Evolutionary conservation across 1,140 invertebrate genomes (phyloP), one percentile per base, ranked within the genome.

Genomic region (Coptotermes formosanus): DNA sequence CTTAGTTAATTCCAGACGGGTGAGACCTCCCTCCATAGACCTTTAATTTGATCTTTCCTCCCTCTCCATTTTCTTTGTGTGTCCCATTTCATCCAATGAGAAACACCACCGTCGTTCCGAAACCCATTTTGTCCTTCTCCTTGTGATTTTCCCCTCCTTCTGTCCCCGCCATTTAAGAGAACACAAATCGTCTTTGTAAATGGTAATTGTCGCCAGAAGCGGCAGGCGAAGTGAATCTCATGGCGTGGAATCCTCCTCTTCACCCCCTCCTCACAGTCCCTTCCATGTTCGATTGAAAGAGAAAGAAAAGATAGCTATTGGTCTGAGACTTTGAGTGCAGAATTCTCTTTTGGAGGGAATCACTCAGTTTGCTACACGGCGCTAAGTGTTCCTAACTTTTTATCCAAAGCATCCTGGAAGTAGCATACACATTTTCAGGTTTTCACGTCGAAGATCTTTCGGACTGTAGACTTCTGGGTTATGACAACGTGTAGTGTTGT

Each of bases 181-280:
- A 82, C 86, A 83, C 85, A 85, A 86, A 87, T 87, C 85, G 86
- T 87, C 87, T 87, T 87, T 87, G 87, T 86, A 86, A 87, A 86
- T 86, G 87, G 86, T 87, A 88, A 86, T 86, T 86, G 86, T 86
- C 86, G 82, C 86, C 86, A 45, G 32, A 59, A 83, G 82, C 82
- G 82, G 86, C 86, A 85, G 86, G 86, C 82, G 82, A 86, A 86
- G 86, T 86, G 86, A 86, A 86, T 86, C 86, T 83, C 86, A 75
- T 85, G 85, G 85, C 75, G 52, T 85, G 83, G 83, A 84, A 84
- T 45, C 45, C 32, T 32, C 38, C 38, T 16, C 52, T 21, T 21
- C n/a, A 32, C 25, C n/a, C 81, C n/a, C 38, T 21, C 45, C 44
- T n/a, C 38, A 9, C 82, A 30, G n/a, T n/a, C 44, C 48, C 45